Evolutionary conservation across 2,888 invertebrate genomes (phyloP).

Genomic region (Bembecia ichneumoniformis): DNA sequence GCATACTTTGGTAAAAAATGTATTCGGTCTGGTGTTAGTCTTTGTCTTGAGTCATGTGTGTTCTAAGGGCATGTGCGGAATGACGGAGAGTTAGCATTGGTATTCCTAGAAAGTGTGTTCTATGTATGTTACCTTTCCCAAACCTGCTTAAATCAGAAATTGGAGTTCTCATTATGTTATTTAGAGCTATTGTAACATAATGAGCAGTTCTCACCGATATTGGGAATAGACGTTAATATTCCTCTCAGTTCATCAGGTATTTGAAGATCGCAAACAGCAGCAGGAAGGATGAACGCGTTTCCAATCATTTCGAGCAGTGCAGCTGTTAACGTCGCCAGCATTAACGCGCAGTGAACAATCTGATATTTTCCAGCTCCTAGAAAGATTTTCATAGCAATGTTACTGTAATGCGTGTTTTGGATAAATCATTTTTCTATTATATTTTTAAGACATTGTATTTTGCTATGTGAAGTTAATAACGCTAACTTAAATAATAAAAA

Average conservation of each 20-base stretch:
- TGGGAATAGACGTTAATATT: slow-evolving; percentile 77
- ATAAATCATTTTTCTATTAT: not conserved
- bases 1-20: too few relatives aligned
- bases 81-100: too few relatives aligned
- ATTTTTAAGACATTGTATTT: not conserved
- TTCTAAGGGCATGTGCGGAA: too few relatives aligned
- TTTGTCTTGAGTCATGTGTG: too few relatives aligned
- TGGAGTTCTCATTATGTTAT: not conserved
- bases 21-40: too few relatives aligned
- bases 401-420: not conserved
- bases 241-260: slow-evolving; percentile 76
- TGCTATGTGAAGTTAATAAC: too few relatives aligned
- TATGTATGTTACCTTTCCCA: too few relatives aligned
- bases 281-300: slow-evolving; percentile 78
- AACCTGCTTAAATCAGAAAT: too few relatives aligned
- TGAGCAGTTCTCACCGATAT: slow-evolving; percentile 66
- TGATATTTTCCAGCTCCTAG: slow-evolving; percentile 54
- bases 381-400: slow-evolving; percentile 6
- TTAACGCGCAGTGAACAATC: slow-evolving; percentile 38
- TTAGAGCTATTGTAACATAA: not conserved
- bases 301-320: slow-evolving; percentile 56
- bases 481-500: too few relatives aligned
- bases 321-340: slow-evolving; percentile 37
- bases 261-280: slow-evolving; percentile 78
- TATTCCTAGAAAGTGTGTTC: too few relatives aligned